Conservation (phyloP, 2,888 invertebrate species). For the Petrolisthes manimaculis region DNA sequence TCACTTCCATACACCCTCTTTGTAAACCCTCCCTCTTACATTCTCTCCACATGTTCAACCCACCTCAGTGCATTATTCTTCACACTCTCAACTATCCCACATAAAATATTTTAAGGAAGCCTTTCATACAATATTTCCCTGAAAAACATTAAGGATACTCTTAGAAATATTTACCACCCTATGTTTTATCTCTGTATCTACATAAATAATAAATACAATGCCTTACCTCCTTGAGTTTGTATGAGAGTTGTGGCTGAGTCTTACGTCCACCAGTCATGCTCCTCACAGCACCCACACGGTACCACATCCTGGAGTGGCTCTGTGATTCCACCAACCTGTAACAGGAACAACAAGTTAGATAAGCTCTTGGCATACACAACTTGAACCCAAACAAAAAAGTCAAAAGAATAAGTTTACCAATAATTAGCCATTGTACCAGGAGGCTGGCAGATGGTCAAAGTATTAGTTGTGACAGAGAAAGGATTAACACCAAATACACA, state of each 20-base stretch:
- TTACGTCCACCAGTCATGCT: constrained; percentile 72
- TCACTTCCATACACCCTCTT: too few species aligned
- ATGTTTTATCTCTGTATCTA: constrained; percentile 12
- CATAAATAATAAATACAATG: constrained; percentile 27
- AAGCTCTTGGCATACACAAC: too few species aligned
- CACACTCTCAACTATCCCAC: too few species aligned
- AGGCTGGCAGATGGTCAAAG: neutral
- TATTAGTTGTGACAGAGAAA: neutral
- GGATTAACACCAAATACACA: neutral
- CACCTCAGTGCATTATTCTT: too few species aligned
- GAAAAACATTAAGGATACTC: neutral
- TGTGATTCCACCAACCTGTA: constrained; percentile 71
- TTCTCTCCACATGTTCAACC: too few species aligned
- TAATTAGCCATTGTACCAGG: neutral
- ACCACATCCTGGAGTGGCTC: constrained; percentile 74
- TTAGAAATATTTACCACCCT: neutral
- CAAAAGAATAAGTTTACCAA: neutral
- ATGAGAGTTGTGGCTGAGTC: constrained; percentile 71
- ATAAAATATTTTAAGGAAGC: too few species aligned
- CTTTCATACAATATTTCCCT: neutral
- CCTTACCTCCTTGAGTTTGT: constrained; percentile 72
- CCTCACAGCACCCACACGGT: constrained; percentile 74
- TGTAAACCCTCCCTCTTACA: too few species aligned
- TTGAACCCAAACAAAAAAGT: neutral
- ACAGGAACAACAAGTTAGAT: too few species aligned